phyloP scores from a whole-genome alignment of 2,888 invertebrate genomes.

The Latheticus oryzae region DNA sequence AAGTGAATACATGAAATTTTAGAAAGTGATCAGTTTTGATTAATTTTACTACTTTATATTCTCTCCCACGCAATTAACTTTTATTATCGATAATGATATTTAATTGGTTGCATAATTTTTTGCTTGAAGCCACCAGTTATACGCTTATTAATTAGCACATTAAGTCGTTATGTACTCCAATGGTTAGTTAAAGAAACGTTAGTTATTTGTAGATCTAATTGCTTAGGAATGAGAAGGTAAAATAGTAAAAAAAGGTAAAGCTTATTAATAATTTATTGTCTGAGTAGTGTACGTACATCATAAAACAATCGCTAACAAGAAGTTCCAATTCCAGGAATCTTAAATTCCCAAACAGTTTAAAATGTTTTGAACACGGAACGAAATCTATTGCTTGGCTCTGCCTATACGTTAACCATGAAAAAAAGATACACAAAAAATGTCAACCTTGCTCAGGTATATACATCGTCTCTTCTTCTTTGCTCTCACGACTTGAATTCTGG shows the following conservation, averaged over 20 bases:
- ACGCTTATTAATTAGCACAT: neutral
- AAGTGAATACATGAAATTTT: too few relatives aligned
- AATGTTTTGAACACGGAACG: conserved; percentile 65
- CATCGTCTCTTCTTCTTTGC: conserved; percentile 38
- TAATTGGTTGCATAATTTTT: conserved; percentile 6
- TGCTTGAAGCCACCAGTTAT: conserved; percentile 7
- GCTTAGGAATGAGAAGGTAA: too few relatives aligned
- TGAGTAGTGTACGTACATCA: conserved; percentile 47
- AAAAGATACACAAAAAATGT: conserved; percentile 61
- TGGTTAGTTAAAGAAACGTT: too few relatives aligned
- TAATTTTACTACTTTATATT: too few relatives aligned
- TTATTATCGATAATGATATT: too few relatives aligned
- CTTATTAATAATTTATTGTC: conserved; percentile 43
- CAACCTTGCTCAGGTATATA: conserved; percentile 51
- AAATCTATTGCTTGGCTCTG: conserved; percentile 64
- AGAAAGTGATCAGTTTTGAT: too few relatives aligned
- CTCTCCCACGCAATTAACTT: too few relatives aligned
- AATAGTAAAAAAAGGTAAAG: too few relatives aligned
- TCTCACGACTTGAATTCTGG: conserved; percentile 60
- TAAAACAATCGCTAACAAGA: conserved; percentile 65
- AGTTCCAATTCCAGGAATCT: conserved; percentile 65
- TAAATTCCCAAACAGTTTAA: conserved; percentile 65
- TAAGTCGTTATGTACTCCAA: too few relatives aligned
- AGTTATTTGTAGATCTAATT: too few relatives aligned
- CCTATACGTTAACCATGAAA: conserved; percentile 60